Conservation (phyloP, 23 tunicate species). For the Ciona savignyi region DNA sequence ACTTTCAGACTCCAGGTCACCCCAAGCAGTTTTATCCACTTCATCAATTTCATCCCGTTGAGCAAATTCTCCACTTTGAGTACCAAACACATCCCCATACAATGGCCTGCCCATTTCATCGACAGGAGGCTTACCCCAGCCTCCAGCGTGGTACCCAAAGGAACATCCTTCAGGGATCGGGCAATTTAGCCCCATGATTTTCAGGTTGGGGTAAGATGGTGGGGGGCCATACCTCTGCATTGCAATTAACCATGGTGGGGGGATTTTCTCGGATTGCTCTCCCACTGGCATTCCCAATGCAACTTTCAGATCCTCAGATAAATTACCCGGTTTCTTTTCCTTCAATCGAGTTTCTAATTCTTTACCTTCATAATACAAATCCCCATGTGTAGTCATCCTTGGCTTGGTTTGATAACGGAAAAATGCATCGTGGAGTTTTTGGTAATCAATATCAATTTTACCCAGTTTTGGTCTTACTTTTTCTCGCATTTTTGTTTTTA, state of each 20-base stretch:
- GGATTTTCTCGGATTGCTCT: slow-evolving; percentile 65
- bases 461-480: slow-evolving; percentile 98
- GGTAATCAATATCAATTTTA: slow-evolving; percentile 98
- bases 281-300: slow-evolving; percentile 99
- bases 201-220: slow-evolving; percentile 97
- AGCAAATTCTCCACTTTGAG: slow-evolving; percentile 36
- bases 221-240: slow-evolving; percentile 99
- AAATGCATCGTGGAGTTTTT: slow-evolving; percentile 98
- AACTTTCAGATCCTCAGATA: slow-evolving; percentile 76
- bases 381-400: slow-evolving; percentile 95
- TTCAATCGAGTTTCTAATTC: slow-evolving; percentile 96
- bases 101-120: slow-evolving; percentile 92
- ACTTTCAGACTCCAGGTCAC: slow-evolving; percentile 92
- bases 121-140: slow-evolving; percentile 99
- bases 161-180: slow-evolving; percentile 96
- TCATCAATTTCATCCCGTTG: slow-evolving; percentile 60
- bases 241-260: slow-evolving; percentile 99
- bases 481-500: slow-evolving; percentile 96
- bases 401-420: slow-evolving; percentile 99
- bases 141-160: slow-evolving; percentile 96
- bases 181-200: slow-evolving; percentile 87
- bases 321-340: slow-evolving; percentile 93
- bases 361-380: slow-evolving; percentile 95
- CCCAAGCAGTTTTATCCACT: slow-evolving; percentile 80
- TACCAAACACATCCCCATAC: slow-evolving; percentile 99